phyloP scores from a whole-genome alignment of 2,797 vertebrate species.

The Silurus lanzhouensis region DNA sequence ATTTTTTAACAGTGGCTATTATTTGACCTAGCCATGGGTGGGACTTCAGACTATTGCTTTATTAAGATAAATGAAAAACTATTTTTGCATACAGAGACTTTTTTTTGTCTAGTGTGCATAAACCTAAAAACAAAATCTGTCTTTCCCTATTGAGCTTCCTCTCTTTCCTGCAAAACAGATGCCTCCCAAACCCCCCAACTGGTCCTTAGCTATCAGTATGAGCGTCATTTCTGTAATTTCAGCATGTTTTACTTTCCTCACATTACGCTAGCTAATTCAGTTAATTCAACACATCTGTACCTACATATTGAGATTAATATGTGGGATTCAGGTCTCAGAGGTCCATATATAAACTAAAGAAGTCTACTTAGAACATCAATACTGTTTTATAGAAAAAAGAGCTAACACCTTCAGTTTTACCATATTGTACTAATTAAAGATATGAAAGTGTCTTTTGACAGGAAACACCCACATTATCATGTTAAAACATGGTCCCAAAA shows the following conservation, averaged over 20 bases:
- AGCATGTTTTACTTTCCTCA: conserved; percentile 22
- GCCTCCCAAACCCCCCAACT: neutral
- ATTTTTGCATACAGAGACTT: neutral
- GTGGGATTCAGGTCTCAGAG: conserved; percentile 36
- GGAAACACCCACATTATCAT: conserved; percentile 18
- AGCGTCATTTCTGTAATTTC: conserved; percentile 1
- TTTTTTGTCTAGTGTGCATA: neutral
- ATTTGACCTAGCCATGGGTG: neutral
- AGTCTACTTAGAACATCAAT: conserved; percentile 19
- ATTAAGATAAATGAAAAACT: neutral
- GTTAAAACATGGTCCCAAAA: conserved; percentile 21
- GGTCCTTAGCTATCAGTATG: conserved; percentile 26
- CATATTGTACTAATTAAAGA: conserved; percentile 24
- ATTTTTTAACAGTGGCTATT: neutral
- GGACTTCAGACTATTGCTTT: neutral
- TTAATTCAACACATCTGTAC: conserved; percentile 41
- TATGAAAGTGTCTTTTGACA: conserved; percentile 11
- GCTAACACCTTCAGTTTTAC: conserved; percentile 11
- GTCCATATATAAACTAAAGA: conserved; percentile 22
- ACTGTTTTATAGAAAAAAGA: neutral
- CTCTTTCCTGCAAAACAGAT: conserved; percentile 42
- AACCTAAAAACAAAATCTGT: conserved; percentile 1
- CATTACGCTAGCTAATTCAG: conserved; percentile 6
- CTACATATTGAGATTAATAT: conserved; percentile 41
- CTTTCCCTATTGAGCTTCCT: conserved; percentile 42